Evolutionary conservation across 64 coral and sea anemone species (phyloP), one percentile per base, ranked within the genome.

Genomic region (Porites australiensis): DNA sequence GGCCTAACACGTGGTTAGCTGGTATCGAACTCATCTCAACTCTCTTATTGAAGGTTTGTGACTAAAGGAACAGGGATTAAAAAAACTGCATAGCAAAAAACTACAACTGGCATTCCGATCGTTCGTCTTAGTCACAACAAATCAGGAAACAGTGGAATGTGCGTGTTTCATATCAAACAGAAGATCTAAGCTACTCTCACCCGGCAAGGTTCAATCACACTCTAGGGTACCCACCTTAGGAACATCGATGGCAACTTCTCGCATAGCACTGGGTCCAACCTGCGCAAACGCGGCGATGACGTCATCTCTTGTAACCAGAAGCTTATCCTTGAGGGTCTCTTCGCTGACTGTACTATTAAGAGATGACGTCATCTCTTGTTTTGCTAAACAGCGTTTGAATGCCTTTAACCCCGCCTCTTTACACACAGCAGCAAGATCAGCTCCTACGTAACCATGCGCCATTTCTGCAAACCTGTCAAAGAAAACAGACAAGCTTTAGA

Each of bases 361-460:
- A 8, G 61, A 20, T 13, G 45, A 68, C 10, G 52, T 13, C 11
- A 23, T n/a, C 2, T 79, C 27, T 19, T 72, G 50, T 50, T 82
- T 89, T 22, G n/a, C 83, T 62, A 97, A 69, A 37, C 92, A 97
- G 22, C 95, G 95, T 72, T 94, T 99, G 37, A 99, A 96, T 67
- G 94, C 88, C 58, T 77, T 46, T 14, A 99, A 86, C 7, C 94
- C 90, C 20, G 98, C 98, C 70, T 99, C 98, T 67, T 99, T 99
- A 45, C 94, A 93, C 67, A 96, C 98, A 6, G 94, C 98, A 20
- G 94, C 72, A 49, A 99, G 88, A 84, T 99, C 98, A 68, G 98
- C 98, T 87, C 98, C 98, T 15, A 99, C 98, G 58, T 94, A 99
- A 45, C 98, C 98, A 89, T 99, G 94, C 5, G 98, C 94, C 20